phyloP scores from a whole-genome alignment of 2,113 vertebrate genomes.

The Macrotus californicus region DNA sequence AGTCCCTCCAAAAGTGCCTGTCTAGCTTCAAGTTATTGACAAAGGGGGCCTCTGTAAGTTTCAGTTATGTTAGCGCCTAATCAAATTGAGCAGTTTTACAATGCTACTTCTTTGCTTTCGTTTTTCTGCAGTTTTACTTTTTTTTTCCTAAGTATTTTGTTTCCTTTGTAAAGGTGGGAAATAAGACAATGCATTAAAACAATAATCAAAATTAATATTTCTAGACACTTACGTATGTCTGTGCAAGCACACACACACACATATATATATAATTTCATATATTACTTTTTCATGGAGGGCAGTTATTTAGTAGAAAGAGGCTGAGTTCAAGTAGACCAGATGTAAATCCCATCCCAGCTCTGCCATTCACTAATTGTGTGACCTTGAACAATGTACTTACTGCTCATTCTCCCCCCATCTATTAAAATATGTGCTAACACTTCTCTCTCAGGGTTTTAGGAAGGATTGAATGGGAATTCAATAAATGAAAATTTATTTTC shows the following conservation, averaged over 20 bases:
- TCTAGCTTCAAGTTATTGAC: background rate
- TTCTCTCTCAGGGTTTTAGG: background rate
- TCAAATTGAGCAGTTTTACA: background rate
- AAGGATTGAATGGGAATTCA: background rate
- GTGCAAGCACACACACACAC: background rate
- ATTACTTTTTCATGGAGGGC: background rate
- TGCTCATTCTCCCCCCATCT: background rate
- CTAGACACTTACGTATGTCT: background rate
- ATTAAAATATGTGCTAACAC: constrained; percentile 4
- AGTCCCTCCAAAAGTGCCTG: background rate
- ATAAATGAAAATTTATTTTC: background rate
- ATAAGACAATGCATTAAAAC: background rate
- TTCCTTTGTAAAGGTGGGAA: background rate
- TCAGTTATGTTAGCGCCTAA: background rate
- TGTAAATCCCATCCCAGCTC: background rate
- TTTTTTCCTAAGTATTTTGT: background rate
- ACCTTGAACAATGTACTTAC: background rate
- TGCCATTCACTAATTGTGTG: background rate
- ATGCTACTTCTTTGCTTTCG: background rate
- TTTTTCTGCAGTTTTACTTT: background rate
- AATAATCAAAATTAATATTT: background rate
- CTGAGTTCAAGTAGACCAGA: background rate
- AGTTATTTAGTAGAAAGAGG: background rate
- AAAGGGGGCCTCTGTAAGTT: background rate
- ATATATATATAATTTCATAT: background rate